Evolutionary conservation across 1,140 invertebrate genomes (phyloP).

Genomic region (Macrostomum lignano): DNA sequence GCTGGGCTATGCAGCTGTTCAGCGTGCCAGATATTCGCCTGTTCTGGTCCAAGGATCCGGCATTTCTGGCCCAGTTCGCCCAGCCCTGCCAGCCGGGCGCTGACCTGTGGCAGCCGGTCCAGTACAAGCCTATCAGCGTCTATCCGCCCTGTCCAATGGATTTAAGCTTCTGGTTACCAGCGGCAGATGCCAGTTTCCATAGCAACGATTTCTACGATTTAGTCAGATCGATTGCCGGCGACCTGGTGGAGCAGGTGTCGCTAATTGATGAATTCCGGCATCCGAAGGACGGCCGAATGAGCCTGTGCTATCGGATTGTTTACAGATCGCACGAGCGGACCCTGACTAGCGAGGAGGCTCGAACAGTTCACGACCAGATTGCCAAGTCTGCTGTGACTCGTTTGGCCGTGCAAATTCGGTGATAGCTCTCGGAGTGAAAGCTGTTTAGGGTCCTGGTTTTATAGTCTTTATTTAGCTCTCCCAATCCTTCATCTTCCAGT

Average conservation of each 20-base stretch:
- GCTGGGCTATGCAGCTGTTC: slow-evolving; percentile 79
- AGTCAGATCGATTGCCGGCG: slow-evolving; percentile 52
- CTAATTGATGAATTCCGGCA: slow-evolving; percentile 60
- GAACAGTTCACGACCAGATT: slow-evolving; percentile 37
- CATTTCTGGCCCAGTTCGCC: slow-evolving; percentile 9
- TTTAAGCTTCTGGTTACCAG: slow-evolving; percentile 78
- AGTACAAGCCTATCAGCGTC: slow-evolving; percentile 41
- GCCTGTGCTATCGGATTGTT: slow-evolving; percentile 64
- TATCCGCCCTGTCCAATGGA: slow-evolving; percentile 70
- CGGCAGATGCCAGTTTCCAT: slow-evolving; percentile 31
- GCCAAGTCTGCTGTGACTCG: neutral
- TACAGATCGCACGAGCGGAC: slow-evolving; percentile 74
- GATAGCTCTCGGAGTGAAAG: too few species aligned
- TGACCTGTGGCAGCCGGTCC: neutral
- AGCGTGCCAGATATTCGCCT: slow-evolving; percentile 75
- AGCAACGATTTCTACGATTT: slow-evolving; percentile 78
- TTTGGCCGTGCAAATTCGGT: slow-evolving; percentile 3
- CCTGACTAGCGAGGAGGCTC: slow-evolving; percentile 58
- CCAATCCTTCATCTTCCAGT: too few species aligned
- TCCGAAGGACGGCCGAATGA: slow-evolving; percentile 48
- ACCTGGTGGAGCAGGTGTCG: slow-evolving; percentile 52
- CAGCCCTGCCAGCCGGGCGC: slow-evolving; percentile 1
- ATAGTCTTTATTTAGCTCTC: too few species aligned
- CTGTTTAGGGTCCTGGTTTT: too few species aligned
- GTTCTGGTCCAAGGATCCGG: slow-evolving; percentile 64